Base-by-base conservation (phyloP, 2,113 vertebrate genomes). In the Prunella fulvescens region DNA sequence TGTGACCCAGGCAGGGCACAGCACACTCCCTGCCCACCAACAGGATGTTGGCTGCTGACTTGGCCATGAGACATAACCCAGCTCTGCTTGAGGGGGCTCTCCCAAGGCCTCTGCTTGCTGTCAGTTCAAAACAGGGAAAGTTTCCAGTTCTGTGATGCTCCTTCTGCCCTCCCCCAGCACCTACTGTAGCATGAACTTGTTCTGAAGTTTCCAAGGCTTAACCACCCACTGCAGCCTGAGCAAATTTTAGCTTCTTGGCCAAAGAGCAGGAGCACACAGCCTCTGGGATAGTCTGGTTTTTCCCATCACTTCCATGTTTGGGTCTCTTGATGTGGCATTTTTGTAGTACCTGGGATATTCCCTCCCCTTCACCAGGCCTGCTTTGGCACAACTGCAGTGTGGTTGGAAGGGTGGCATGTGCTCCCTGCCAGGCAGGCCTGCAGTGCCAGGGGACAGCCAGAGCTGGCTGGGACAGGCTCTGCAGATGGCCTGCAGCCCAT, bases 21-120 rank as follows among this genome's bases (percentile, higher is more conserved):
- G 57, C 7, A 1, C 2, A 1, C 20, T 79, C 58, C 58, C 69
- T n/a, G 25, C 19, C 8, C 57, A 31, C n/a, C 2, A 1, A 2
- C 42, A 56, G 37, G 39, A 28, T 35, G 40, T 12, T 45, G 54
- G 42, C 51, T 57, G 39, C 54, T 71, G 72, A 26, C 39, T 61
- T 35, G 58, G 64, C 69, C 4, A 0, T 66, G 79, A 65, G 18
- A 25, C 2, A 3, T 7, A 31, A 20, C 61, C 3, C 14, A 29
- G 44, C 24, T 84, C 56, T 58, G 65, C 81, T 54, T 35, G 6
- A 48, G 1, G 2, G 31, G 56, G 25, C 61, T 86, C 51, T 77
- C 29, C 42, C 31, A 35, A 44, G 33, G 31, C 61, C 8, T 10
- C 25, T 58, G 60, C 1, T 31, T 12, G 3, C 28, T 62, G 37